Base-by-base conservation (phyloP, 1,140 invertebrate genomes). In the Marisa cornuarietis region DNA sequence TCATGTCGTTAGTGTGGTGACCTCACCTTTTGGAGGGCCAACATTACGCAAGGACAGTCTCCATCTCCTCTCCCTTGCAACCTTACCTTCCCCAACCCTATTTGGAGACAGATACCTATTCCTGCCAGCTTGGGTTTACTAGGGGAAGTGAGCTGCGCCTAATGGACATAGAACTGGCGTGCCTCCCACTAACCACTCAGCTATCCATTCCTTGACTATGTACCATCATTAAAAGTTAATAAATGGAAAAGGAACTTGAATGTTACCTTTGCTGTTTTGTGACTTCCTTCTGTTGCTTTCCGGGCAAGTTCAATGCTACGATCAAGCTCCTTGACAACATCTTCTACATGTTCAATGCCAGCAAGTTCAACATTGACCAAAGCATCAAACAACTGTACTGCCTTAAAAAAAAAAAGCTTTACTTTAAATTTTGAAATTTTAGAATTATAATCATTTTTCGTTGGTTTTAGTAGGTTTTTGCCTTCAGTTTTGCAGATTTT, bases 311-410 rank as follows among this genome's bases (percentile, higher is more conserved):
- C 92, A 83, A 96, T 96, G 87, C 95, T 94, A 86, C 93, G 93
- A 75, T 94, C 94, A 72, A 97, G 92, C 88, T 96, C 95, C 85
- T 95, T 94, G 71, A 94, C 90, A 51, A 97, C 95, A 88, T 96
- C 95, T 83, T 93, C 92, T 18, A 95, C 92, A 85, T 94, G 93
- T 87, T 96, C 95, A 71, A 95, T 93, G 58, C 94, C 95, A 75
- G 94, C 68, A 54, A 95, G 91, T 82, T 95, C 95, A 80, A 94
- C 91, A 84, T 92, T 93, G 86, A 93, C 92, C 84, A 97, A 91
- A 88, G 95, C 95, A 88, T 96, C 95, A 86, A 95, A 94, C 77
- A 97, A 93, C 79, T 97, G 93, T 81, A 94, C 93, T 72, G 95
- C 96, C 94, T 95, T 85, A 78, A 24, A 79, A 54, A 80, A 31